Conservation (phyloP, 2,797 vertebrate genomes). For the Danio choprae region DNA sequence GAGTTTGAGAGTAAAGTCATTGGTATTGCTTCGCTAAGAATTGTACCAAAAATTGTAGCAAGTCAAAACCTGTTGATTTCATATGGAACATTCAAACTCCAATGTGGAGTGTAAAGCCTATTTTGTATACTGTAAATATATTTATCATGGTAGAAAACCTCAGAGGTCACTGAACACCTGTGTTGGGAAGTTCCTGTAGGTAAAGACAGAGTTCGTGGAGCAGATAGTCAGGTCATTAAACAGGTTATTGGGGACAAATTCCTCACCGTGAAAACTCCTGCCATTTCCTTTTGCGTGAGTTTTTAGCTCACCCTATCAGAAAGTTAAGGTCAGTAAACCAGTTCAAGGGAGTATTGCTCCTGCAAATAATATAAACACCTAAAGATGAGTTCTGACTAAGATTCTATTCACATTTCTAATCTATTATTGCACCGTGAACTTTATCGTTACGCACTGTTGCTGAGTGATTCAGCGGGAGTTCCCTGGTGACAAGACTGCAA, state of each 20-base stretch:
- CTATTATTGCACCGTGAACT: too few species aligned
- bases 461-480: conserved; percentile 29
- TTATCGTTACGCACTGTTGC: neutral
- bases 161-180: neutral
- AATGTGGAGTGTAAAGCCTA: neutral
- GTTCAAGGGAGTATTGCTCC: neutral
- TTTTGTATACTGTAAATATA: neutral
- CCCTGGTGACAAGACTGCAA: neutral
- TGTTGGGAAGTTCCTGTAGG: neutral
- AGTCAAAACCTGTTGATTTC: too few species aligned
- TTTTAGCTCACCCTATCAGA: neutral
- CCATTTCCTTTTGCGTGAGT: neutral
- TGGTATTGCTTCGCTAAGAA: too few species aligned
- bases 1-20: too few species aligned
- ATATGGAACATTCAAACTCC: neutral
- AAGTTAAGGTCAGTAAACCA: neutral
- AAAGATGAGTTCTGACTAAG: neutral
- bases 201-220: neutral
- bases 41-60: too few species aligned
- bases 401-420: neutral
- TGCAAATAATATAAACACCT: neutral
- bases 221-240: neutral
- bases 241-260: neutral
- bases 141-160: neutral
- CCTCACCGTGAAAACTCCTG: neutral